Conservation (phyloP, 2,888 invertebrate genomes). For the Agrochola lota region DNA sequence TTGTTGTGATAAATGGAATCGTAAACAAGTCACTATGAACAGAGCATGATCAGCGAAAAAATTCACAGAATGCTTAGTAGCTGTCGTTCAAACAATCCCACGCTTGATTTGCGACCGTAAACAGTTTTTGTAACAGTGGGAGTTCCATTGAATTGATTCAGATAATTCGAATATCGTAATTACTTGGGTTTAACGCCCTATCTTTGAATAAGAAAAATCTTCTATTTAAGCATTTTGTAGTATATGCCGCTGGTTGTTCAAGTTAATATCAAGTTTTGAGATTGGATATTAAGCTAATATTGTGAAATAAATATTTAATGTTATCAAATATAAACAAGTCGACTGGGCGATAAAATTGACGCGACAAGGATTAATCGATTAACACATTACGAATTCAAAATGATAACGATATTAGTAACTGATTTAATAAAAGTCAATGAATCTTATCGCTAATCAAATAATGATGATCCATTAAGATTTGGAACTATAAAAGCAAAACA, state of each 20-base stretch:
- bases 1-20: conserved; percentile 15
- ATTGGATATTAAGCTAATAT: neutral
- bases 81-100: conserved; percentile 52
- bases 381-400: neutral
- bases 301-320: neutral
- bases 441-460: conserved; percentile 12
- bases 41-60: conserved; percentile 33
- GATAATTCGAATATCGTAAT: conserved; percentile 25
- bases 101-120: conserved; percentile 52
- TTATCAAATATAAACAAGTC: neutral
- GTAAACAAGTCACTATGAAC: conserved; percentile 24
- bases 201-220: conserved; percentile 5
- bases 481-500: conserved; percentile 28
- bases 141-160: conserved; percentile 48
- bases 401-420: conserved; percentile 1
- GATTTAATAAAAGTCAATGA: conserved; percentile 5
- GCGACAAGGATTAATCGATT: neutral
- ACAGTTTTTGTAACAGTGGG: conserved; percentile 48
- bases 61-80: conserved; percentile 54
- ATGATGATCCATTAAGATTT: conserved; percentile 25
- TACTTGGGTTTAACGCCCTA: conserved; percentile 37
- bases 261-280: neutral
- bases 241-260: neutral
- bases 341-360: neutral
- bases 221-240: neutral